These are phyloP conservation scores for Platycheirus albimanus DNA, from an alignment of 2,888 invertebrate species.

Conservation along the genomic window DNA sequence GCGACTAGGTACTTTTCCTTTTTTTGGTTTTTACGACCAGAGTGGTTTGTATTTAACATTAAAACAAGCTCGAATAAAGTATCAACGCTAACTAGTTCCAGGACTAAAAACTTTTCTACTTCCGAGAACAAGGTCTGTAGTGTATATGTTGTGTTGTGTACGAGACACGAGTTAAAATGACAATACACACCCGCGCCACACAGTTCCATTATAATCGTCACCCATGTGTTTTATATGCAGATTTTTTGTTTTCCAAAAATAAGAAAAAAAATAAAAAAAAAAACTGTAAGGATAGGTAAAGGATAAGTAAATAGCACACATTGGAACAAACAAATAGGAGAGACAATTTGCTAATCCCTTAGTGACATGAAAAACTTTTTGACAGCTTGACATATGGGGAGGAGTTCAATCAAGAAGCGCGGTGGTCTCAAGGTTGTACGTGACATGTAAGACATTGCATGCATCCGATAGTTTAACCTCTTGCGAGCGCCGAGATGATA, in stretches of 20 bases:
- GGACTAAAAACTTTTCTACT: conserved; percentile 55
- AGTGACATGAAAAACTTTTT: conserved; percentile 63
- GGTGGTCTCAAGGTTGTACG: conserved; percentile 42
- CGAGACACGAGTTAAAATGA: conserved; percentile 35
- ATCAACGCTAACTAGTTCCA: conserved; percentile 57
- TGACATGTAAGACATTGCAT: conserved; percentile 64
- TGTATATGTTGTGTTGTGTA: conserved; percentile 30
- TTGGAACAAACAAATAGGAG: conserved; percentile 1
- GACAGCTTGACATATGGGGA: conserved; percentile 38
- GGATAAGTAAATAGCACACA: not conserved
- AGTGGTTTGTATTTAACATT: conserved; percentile 33
- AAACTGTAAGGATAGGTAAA: not conserved
- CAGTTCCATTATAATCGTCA: conserved; percentile 49
- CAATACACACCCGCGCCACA: conserved; percentile 46
- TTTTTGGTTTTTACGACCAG: conserved; percentile 11
- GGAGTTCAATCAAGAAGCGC: conserved; percentile 15
- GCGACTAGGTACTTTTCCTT: conserved; percentile 9
- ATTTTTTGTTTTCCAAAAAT: conserved; percentile 3
- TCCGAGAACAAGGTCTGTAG: conserved; percentile 29
- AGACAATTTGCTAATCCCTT: conserved; percentile 55
- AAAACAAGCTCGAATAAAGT: conserved; percentile 60
- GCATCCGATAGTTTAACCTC: conserved; percentile 46
- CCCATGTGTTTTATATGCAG: conserved; percentile 58
- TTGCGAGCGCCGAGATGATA: conserved; percentile 59
- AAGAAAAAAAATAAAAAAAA: not conserved